phyloP scores from a whole-genome alignment of 2,113 vertebrate species.

The Engystomops pustulosus region DNA sequence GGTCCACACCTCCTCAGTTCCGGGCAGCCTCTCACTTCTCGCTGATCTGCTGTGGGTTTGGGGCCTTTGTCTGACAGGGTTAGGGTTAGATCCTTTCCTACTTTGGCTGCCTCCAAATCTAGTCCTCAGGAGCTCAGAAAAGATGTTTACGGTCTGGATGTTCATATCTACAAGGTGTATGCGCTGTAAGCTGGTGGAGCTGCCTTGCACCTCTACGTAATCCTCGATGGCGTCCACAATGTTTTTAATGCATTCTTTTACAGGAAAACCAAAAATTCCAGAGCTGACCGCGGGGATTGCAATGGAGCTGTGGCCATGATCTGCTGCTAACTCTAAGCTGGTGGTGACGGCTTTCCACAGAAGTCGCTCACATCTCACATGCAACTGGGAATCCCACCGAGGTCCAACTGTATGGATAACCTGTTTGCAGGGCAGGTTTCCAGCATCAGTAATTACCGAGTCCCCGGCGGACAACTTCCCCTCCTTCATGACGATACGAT shows the following conservation, averaged over 20 bases:
- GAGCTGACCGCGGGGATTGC: conserved; percentile 82
- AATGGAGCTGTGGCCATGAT: conserved; percentile 67
- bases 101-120: conserved; percentile 57
- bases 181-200: conserved; percentile 67
- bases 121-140: conserved; percentile 67
- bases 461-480: conserved; percentile 67
- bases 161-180: conserved; percentile 79
- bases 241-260: conserved; percentile 67
- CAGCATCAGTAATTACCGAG: conserved; percentile 67
- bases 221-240: conserved; percentile 79
- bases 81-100: too few species aligned
- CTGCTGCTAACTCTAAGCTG: conserved; percentile 74
- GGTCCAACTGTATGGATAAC: conserved; percentile 84
- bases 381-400: conserved; percentile 56
- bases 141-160: conserved; percentile 62
- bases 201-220: conserved; percentile 63
- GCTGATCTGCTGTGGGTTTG: neutral
- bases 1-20: conserved; percentile 60
- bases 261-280: conserved; percentile 75
- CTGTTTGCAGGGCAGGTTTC: conserved; percentile 74
- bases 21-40: neutral
- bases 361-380: neutral
- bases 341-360: conserved; percentile 71
- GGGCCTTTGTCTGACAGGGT: neutral
- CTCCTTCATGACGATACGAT: conserved; percentile 58